Base-by-base conservation (phyloP, 2,888 invertebrate species). In the Amphipyra berbera region DNA sequence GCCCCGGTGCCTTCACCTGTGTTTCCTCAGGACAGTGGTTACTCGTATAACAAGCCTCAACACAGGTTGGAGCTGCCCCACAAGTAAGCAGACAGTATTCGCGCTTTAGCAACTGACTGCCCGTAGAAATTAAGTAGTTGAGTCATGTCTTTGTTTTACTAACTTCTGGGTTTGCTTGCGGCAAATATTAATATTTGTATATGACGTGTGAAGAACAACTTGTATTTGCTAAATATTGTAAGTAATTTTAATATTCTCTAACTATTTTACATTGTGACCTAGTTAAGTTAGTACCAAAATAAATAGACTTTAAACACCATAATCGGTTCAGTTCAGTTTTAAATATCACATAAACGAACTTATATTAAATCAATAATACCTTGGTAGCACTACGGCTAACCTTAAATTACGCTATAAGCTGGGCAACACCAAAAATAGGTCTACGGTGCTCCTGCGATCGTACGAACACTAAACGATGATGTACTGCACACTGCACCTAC, bases 21-120 rank as follows among this genome's bases (percentile, higher is more conserved):
- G 9, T 85, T 85, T 4, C 62, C 76, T 12, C 85, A 86, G 14
- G 83, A 73, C 5, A 80, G 86, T 9, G 93, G 94, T 10, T 95
- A 95, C 76, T 77, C 83, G 15, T 95, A 95, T 78, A 87, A 91
- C 67, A 94, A 89, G 69, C 95, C 95, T n/a, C 90, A 90, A 61
- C 87, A 88, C 75, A 87, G 93, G 60, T 82, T 95, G 41, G 93
- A 94, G 64, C 73, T 94, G 41, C 95, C 95, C 27, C 88, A 87
- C 44, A 93, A 92, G 81, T 93, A 90, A 86, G 30, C 6, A 44
- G 45, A 56, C 30, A 45, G 10, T 13, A 35, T 53, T 48, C 37
- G 12, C 15, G 44, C 40, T 49, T 48, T 50, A 49, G 30, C 41
- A 53, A 58, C 33, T 56, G 50, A 67, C 53, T 73, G 62, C 58